These are phyloP conservation scores for Bombus turneri DNA, from an alignment of 1,140 invertebrate genomes.

Conservation along the genomic window DNA sequence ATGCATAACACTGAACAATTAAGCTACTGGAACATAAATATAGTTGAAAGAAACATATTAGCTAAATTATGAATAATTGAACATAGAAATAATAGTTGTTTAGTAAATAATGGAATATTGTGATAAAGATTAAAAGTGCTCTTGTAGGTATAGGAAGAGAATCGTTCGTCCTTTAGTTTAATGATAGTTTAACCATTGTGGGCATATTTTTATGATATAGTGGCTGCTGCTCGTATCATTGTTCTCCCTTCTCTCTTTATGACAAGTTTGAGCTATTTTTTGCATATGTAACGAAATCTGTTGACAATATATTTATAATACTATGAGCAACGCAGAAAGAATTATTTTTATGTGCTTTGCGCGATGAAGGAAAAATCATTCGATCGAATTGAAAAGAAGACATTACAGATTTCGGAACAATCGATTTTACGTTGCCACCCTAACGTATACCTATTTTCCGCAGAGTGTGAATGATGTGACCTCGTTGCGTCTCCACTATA, in stretches of 20 bases:
- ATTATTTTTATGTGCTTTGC: background rate
- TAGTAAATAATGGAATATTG: background rate
- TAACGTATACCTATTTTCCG: conserved; percentile 61
- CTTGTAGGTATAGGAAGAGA: conserved; percentile 40
- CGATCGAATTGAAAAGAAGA: background rate
- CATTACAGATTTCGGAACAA: conserved; percentile 58
- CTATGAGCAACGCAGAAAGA: background rate
- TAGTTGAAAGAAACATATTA: background rate
- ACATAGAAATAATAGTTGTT: background rate
- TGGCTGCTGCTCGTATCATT: conserved; percentile 54
- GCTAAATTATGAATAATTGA: background rate
- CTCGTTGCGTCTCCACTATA: conserved; percentile 77
- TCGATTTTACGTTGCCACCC: conserved; percentile 54
- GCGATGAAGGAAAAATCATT: background rate
- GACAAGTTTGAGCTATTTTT: conserved; percentile 50
- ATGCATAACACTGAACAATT: no score
- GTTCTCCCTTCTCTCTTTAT: background rate
- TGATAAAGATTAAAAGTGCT: background rate
- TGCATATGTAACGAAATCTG: conserved; percentile 57
- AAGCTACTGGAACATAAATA: background rate
- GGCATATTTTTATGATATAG: conserved; percentile 34
- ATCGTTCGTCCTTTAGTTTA: conserved; percentile 59
- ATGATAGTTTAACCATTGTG: conserved; percentile 18
- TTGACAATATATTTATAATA: background rate
- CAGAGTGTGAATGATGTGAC: conserved; percentile 76